Base-by-base conservation (phyloP, 2,113 vertebrate genomes). In the Syrrhaptes paradoxus region DNA sequence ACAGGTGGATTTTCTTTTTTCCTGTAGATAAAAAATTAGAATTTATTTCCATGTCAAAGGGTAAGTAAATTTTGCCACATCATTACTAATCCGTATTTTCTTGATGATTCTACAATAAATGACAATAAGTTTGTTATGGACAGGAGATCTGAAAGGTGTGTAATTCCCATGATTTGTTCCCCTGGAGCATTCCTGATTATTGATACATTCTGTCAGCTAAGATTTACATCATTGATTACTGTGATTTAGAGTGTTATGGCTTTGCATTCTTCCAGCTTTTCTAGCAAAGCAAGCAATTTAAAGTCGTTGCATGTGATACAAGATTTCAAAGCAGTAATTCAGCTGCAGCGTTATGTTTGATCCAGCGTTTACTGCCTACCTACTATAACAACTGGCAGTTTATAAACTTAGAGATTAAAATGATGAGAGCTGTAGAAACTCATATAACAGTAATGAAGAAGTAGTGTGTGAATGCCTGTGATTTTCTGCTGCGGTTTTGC, bases 261-360 rank as follows among this genome's bases (percentile, higher is more conserved):
- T 92, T 95, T 4, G 3, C 86, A 29, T 90, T 95, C 65, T 80
- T 94, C 26, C 59, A 80, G 49, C 45, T 45, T 93, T 96, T 86
- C 90, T 63, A 83, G 90, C 91, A 87, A 86, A 96, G 87, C 57
- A 90, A 97, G 91, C 93, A 93, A 91, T 95, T 96, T 92, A 21
- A 93, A 91, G 87, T 91, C 66, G 7, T 63, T 71, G 68, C 68
- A 85, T 85, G 71, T 45, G 79, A 81, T 87, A 76, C 85, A 58
- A 81, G 76, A 92, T 96, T 96, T 91, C 94, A 89, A 85, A 95
- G 81, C 77, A 95, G 70, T 90, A 96, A 96, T 94, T 96, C 95
- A 96, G 83, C 52, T 79, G 45, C 74, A 88, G 29, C 20, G 11
- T 76, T 95, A 65, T 45, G 68, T 92, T 90, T 96, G 91, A 89